Evolutionary conservation across 2,888 invertebrate genomes (phyloP).

Genomic region (Amblyjoppa proteus): DNA sequence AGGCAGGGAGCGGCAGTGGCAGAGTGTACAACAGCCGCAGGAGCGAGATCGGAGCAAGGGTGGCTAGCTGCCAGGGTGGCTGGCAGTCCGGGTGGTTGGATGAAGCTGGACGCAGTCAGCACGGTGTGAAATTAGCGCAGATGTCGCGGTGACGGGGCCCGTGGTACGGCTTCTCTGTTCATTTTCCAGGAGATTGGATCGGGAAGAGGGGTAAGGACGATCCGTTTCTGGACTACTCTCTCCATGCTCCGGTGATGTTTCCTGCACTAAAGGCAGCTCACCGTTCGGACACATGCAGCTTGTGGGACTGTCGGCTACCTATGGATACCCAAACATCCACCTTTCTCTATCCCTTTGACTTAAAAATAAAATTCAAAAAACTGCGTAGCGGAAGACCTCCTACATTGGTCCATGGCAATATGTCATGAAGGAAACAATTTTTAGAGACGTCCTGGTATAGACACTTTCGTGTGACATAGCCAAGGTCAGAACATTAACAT

Average conservation of each 20-base stretch:
- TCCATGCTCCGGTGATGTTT: conserved; percentile 29
- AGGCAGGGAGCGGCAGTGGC: conserved; percentile 23
- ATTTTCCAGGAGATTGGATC: conserved; percentile 85
- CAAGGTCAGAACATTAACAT: too few relatives aligned
- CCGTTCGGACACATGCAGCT: conserved; percentile 34
- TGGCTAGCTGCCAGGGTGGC: conserved; percentile 69
- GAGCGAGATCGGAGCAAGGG: conserved; percentile 55
- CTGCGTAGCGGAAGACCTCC: background rate
- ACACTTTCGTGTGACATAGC: too few relatives aligned
- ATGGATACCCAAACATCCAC: conserved; percentile 71
- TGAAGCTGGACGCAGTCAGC: conserved; percentile 78
- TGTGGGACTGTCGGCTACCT: conserved; percentile 25
- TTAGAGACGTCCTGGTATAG: too few relatives aligned
- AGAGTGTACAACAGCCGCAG: conserved; percentile 29
- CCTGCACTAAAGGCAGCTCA: conserved; percentile 39
- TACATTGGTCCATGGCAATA: too few relatives aligned
- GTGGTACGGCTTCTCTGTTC: conserved; percentile 82
- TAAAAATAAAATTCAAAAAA: background rate
- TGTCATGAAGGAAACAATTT: too few relatives aligned
- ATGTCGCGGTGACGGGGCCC: conserved; percentile 83
- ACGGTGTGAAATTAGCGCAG: conserved; percentile 85
- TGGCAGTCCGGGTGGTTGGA: conserved; percentile 60
- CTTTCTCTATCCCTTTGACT: conserved; percentile 75
- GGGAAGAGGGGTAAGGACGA: conserved; percentile 75
- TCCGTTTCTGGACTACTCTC: conserved; percentile 37